Evolutionary conservation across 2,797 vertebrate species (phyloP).

Genomic region (Artibeus lituratus): DNA sequence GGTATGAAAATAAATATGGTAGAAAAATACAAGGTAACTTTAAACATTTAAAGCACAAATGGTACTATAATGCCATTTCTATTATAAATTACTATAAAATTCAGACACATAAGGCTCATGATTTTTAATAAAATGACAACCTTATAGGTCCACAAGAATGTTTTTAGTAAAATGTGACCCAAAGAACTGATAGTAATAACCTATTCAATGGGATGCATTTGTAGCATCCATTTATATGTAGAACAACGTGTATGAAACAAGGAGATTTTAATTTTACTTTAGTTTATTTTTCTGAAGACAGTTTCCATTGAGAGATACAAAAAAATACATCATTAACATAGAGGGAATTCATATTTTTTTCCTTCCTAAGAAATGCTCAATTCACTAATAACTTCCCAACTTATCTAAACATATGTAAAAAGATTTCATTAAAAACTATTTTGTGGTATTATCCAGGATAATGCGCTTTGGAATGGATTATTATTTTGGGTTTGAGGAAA

Average conservation of each 20-base stretch:
- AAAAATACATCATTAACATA: background rate
- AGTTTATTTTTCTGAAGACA: background rate
- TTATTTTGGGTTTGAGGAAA: background rate
- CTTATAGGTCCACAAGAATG: background rate
- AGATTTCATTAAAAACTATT: background rate
- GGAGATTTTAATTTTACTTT: background rate
- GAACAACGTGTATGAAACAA: background rate
- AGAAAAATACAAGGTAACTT: background rate
- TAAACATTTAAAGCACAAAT: background rate
- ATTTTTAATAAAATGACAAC: background rate
- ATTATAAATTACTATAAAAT: background rate
- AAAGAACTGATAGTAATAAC: background rate
- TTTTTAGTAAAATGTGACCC: background rate
- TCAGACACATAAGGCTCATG: background rate
- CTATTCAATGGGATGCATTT: background rate
- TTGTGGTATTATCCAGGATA: background rate
- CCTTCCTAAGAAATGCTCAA: background rate
- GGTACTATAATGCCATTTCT: background rate
- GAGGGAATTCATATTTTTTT: background rate
- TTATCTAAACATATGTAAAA: background rate
- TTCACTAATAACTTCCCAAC: background rate
- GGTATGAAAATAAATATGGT: background rate
- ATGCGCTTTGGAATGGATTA: background rate
- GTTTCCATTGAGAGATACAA: background rate
- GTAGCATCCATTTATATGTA: background rate